Conservation (phyloP, 2,797 vertebrate species). For the Mionectes olivaceus region DNA sequence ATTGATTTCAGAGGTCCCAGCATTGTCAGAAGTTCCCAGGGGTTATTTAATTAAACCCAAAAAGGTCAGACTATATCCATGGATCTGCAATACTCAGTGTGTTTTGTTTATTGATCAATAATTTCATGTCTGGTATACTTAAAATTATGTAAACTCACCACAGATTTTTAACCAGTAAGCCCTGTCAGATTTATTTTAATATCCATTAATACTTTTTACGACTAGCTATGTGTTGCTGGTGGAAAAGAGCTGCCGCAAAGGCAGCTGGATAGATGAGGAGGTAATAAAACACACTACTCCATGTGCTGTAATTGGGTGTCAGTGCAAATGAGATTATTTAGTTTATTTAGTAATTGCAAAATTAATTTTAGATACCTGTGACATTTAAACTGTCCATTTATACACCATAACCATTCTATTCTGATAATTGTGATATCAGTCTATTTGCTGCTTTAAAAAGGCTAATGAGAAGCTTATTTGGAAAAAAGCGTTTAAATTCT, state of each 20-base stretch:
- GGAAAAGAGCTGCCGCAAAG: constrained; percentile 10
- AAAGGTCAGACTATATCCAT: neutral
- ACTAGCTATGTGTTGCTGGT: neutral
- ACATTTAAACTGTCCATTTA: constrained; percentile 74
- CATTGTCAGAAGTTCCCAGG: neutral
- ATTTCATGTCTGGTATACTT: neutral
- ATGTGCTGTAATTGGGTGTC: constrained; percentile 67
- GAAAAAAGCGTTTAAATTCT: constrained; percentile 61
- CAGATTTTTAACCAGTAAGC: neutral
- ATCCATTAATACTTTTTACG: neutral
- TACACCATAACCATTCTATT: constrained; percentile 49
- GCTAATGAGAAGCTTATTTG: constrained; percentile 59
- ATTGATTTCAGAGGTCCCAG: constrained; percentile 14
- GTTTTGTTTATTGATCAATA: constrained; percentile 38
- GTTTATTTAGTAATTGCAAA: constrained; percentile 74
- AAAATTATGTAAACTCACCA: neutral
- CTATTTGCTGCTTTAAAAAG: constrained; percentile 66
- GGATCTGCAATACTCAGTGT: neutral
- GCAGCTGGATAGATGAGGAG: constrained; percentile 56
- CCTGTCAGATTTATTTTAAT: constrained; percentile 2
- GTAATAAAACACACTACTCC: constrained; percentile 67
- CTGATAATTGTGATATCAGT: constrained; percentile 43
- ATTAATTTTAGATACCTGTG: constrained; percentile 68
- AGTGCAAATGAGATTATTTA: constrained; percentile 74
- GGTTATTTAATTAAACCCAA: constrained; percentile 32